phyloP scores from a whole-genome alignment of 2,888 invertebrate species.

The Zaprionus bogoriensis region DNA sequence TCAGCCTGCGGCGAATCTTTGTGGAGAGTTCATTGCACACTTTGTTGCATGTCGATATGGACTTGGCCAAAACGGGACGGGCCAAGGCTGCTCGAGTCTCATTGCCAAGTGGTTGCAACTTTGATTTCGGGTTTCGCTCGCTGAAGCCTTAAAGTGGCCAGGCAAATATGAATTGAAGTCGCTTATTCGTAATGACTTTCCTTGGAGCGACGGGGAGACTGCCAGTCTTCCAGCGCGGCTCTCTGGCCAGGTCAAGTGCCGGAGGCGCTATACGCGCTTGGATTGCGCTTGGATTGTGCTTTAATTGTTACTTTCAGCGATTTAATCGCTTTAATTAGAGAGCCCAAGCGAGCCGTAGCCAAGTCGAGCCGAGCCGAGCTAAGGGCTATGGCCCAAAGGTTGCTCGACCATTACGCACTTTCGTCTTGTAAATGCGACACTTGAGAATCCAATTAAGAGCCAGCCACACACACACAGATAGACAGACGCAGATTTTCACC shows the following conservation, averaged over 20 bases:
- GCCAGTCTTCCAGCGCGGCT: not conserved
- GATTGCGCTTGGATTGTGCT: conserved; percentile 21
- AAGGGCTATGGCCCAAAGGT: conserved; percentile 38
- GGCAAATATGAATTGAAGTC: conserved; percentile 7
- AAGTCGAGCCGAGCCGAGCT: no score
- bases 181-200: conserved; percentile 30
- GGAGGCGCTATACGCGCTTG: conserved; percentile 2
- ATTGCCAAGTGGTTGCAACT: not conserved
- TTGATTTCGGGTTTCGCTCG: not conserved
- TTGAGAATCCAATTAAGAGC: conserved; percentile 65
- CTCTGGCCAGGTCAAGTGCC: conserved; percentile 30
- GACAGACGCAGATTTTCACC: conserved; percentile 31
- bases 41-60: conserved; percentile 52
- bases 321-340: conserved; percentile 63
- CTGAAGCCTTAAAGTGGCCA: not conserved
- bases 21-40: conserved; percentile 56
- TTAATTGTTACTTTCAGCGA: conserved; percentile 51
- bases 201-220: conserved; percentile 9
- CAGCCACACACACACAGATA: conserved; percentile 8
- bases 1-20: conserved; percentile 7
- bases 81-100: conserved; percentile 29
- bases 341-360: conserved; percentile 8
- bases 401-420: conserved; percentile 69
- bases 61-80: no score
- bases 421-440: conserved; percentile 58